These are phyloP conservation scores for Cheilosia impressa DNA, from an alignment of 2,888 invertebrate genomes.

Conservation along the genomic window DNA sequence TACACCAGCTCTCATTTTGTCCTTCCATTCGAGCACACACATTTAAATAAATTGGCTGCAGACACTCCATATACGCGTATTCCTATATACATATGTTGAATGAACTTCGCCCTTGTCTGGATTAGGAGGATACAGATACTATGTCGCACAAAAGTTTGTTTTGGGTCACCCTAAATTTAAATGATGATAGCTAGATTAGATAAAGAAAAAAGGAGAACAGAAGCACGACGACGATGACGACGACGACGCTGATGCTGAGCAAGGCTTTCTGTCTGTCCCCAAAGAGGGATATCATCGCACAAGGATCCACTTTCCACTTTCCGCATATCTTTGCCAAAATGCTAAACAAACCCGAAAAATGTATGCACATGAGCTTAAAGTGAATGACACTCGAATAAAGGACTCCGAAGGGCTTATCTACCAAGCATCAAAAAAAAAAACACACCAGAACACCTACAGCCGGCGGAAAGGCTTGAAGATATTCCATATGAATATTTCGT, in stretches of 20 bases:
- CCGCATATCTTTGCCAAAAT: slow-evolving; percentile 17
- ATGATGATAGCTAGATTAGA: slow-evolving; percentile 68
- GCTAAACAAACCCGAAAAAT: slow-evolving; percentile 38
- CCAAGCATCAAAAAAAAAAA: too few species aligned
- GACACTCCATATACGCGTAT: slow-evolving; percentile 47
- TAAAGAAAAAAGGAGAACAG: slow-evolving; percentile 3
- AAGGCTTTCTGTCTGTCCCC: slow-evolving; percentile 4
- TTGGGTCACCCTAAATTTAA: slow-evolving; percentile 68
- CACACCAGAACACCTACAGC: neutral
- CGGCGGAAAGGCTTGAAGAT: neutral
- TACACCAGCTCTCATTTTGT: slow-evolving; percentile 8
- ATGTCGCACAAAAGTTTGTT: slow-evolving; percentile 55
- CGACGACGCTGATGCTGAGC: neutral
- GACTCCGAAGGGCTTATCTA: slow-evolving; percentile 53
- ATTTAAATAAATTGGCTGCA: slow-evolving; percentile 71
- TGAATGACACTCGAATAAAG: slow-evolving; percentile 62
- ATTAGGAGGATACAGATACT: slow-evolving; percentile 45
- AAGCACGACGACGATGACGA: slow-evolving; percentile 1
- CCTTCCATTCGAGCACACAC: slow-evolving; percentile 41
- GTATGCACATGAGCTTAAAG: slow-evolving; percentile 52
- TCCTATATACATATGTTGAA: slow-evolving; percentile 12
- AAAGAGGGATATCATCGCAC: slow-evolving; percentile 17
- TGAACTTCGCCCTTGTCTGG: slow-evolving; percentile 65
- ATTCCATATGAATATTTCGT: slow-evolving; percentile 1
- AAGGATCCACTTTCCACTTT: slow-evolving; percentile 33